These are phyloP conservation scores for Nomada fucata DNA, from an alignment of 2,888 invertebrate species.

Conservation along the genomic window DNA sequence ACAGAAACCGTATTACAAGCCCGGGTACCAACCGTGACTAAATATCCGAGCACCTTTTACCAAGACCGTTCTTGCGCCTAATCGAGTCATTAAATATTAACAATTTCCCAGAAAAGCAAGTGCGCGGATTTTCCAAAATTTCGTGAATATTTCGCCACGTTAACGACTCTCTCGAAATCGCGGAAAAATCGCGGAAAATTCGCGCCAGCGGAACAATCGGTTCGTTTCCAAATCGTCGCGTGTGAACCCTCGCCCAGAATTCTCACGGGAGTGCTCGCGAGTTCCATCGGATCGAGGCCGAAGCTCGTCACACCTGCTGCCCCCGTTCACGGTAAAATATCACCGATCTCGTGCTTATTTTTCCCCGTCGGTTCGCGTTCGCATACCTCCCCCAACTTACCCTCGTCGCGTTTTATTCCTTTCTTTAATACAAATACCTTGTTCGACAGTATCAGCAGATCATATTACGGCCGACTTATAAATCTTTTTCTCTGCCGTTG, in stretches of 20 bases:
- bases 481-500: too few relatives aligned
- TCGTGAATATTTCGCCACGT: neutral
- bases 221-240: conserved; percentile 31
- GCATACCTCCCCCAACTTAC: too few relatives aligned
- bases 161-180: neutral
- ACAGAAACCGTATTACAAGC: neutral
- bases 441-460: too few relatives aligned
- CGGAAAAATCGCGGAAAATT: neutral
- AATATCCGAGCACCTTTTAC: neutral
- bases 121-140: neutral
- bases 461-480: too few relatives aligned
- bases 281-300: conserved; percentile 29
- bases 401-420: too few relatives aligned
- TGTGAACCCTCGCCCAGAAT: neutral
- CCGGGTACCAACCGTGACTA: neutral
- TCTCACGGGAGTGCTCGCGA: conserved; percentile 18
- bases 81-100: neutral
- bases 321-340: conserved; percentile 24
- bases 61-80: neutral
- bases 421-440: too few relatives aligned
- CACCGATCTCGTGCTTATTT: neutral
- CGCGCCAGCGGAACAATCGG: conserved; percentile 13
- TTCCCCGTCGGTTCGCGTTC: neutral
- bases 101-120: too few relatives aligned
- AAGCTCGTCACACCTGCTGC: conserved; percentile 38